Base-by-base conservation (phyloP, 2,113 vertebrate species). In the Pelvicachromis taeniatus region DNA sequence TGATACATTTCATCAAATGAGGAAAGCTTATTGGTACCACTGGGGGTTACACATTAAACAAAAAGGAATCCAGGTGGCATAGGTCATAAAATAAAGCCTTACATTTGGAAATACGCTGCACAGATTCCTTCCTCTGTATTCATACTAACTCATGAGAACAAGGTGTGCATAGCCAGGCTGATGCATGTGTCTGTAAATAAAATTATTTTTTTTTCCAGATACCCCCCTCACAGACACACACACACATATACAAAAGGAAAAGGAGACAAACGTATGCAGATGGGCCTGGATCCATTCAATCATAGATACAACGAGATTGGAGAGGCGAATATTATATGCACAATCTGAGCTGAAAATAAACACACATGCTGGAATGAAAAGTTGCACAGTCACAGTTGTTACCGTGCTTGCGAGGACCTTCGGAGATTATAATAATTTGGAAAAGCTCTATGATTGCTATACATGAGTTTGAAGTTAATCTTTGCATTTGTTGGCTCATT, bases 221-320 rank as follows among this genome's bases (percentile, higher is more conserved):
- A 6, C 9, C 19, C 5, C 4, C 16, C 13, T 4, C 3, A 48
- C n/a, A n/a, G n/a, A n/a, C 12, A 9, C 81, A 81, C 59, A 84
- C 68, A 80, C n/a, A 55, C 45, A 21, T 56, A 83, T 81, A 73
- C 77, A 55, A 55, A 33, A 2, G 7, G 7, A 35, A 35, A 78
- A 12, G 10, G 63, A 55, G 85, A 70, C 77, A 90, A 87, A 85
- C 26, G 61, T 80, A 87, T 83, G 91, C 77, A 89, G 73, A 82
- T 85, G 80, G 85, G 81, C n/a, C 38, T 21, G 78, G 58, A 80
- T 81, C 40, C 40, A 77, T 79, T 77, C 70, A n/a, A 77, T 84
- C 35, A 54, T n/a, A 68, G 12, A 13, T 81, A 54, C 80, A 55
- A 61, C 8, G 14, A 9, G 42, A 77, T 77, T 11, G 12, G 31